phyloP scores from a whole-genome alignment of 2,113 vertebrate genomes.

The Chlorodrepanis virens region DNA sequence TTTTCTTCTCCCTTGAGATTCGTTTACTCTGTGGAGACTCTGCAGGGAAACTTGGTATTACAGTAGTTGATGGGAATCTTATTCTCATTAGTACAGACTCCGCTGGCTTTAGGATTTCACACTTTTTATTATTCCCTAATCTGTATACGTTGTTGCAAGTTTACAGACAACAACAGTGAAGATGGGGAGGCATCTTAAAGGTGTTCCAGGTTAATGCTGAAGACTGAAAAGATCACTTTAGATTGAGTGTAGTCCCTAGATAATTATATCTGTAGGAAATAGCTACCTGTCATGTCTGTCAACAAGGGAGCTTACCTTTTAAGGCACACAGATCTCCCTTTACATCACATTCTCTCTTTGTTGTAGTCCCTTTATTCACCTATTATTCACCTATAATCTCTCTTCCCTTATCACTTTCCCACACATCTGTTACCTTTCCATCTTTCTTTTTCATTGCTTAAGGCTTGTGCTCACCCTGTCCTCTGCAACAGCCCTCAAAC shows the following conservation, averaged over 20 bases:
- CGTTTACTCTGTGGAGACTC: background rate
- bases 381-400: slow-evolving; percentile 30
- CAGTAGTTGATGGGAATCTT: background rate
- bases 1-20: background rate
- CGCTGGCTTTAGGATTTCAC: background rate
- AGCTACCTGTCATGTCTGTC: slow-evolving; percentile 41
- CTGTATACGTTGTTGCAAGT: background rate
- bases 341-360: background rate
- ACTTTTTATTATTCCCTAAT: background rate
- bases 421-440: slow-evolving; percentile 20
- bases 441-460: background rate
- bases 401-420: background rate
- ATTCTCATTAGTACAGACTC: background rate
- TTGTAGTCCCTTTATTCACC: background rate
- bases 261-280: slow-evolving; percentile 11
- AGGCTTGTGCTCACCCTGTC: background rate
- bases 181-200: background rate
- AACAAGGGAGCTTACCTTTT: slow-evolving; percentile 3
- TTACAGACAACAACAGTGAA: background rate
- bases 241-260: background rate
- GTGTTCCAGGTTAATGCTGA: background rate
- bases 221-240: slow-evolving; percentile 1
- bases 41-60: background rate
- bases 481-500: background rate
- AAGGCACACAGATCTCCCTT: background rate